These are phyloP conservation scores for Myathropa florea DNA, from an alignment of 2,888 invertebrate species.

Conservation along the genomic window DNA sequence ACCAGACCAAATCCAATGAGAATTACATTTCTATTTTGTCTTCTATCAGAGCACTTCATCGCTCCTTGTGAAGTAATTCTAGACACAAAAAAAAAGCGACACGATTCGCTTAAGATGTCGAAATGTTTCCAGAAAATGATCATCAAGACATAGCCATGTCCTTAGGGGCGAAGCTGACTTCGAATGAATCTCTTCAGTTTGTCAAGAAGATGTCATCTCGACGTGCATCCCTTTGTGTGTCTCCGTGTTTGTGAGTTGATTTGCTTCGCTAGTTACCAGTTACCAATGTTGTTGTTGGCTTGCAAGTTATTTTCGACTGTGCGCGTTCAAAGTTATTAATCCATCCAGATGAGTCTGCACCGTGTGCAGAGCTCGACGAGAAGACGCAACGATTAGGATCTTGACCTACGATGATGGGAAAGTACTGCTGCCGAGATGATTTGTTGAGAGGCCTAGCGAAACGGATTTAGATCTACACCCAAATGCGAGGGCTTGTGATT, in stretches of 20 bases:
- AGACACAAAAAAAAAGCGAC: constrained; percentile 49
- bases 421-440: constrained; percentile 65
- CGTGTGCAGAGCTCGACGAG: constrained; percentile 18
- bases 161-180: constrained; percentile 66
- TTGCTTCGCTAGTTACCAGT: background rate
- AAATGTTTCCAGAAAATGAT: constrained; percentile 71
- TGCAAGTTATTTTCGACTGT: constrained; percentile 49
- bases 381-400: constrained; percentile 65
- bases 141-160: constrained; percentile 68
- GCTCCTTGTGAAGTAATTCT: constrained; percentile 66
- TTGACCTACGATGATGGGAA: constrained; percentile 68
- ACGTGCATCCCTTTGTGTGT: constrained; percentile 8
- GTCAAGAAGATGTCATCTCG: constrained; percentile 71
- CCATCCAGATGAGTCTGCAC: constrained; percentile 47
- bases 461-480: constrained; percentile 68
- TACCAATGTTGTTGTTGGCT: constrained; percentile 1
- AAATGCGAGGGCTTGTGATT: constrained; percentile 53
- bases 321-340: constrained; percentile 60
- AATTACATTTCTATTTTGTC: constrained; percentile 71
- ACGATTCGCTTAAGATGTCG: constrained; percentile 71
- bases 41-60: constrained; percentile 67
- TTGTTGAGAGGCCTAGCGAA: constrained; percentile 67
- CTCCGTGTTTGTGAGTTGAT: background rate
- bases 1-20: constrained; percentile 66
- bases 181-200: constrained; percentile 69